A percentile compares a stretch with the other conserved stretches of the same genome.
phyloP scores from a whole-genome alignment of 2,113 vertebrate species.

The Phocoena phocoena region DNA sequence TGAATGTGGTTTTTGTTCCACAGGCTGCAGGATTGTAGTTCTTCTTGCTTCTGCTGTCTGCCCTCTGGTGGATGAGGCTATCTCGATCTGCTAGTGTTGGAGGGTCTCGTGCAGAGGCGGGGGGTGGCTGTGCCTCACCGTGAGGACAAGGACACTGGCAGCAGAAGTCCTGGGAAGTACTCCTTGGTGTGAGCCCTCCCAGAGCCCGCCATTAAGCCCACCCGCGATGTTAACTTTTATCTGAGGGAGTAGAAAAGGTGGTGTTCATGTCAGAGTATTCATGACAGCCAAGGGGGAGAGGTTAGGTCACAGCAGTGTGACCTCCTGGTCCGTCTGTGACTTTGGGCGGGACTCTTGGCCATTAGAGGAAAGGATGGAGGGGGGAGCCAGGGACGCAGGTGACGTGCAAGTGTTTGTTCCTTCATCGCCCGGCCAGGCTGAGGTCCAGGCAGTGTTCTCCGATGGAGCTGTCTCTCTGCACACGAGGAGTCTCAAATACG shows the following conservation, averaged over 20 bases:
- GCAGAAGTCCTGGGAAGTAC: no score
- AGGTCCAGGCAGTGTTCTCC: constrained; percentile 96
- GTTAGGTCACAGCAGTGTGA: neutral
- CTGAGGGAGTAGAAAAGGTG: neutral
- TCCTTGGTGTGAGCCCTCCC: no score
- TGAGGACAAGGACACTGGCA: no score
- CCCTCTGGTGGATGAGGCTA: no score
- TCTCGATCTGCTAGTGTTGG: no score
- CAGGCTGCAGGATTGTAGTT: no score
- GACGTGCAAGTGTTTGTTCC: constrained; percentile 49
- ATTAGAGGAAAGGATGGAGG: neutral
- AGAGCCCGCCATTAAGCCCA: no score
- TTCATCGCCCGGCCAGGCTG: constrained; percentile 89
- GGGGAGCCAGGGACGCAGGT: accelerated
- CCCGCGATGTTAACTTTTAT: neutral
- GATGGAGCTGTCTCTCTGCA: constrained; percentile 95
- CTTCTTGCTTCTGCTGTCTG: no score
- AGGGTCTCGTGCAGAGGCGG: no score
- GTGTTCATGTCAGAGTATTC: neutral
- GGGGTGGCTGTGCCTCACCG: no score
- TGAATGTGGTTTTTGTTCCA: no score
- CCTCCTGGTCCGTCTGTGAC: neutral
- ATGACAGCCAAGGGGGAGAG: neutral
- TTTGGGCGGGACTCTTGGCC: neutral
- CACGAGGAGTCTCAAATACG: constrained; percentile 96